Percentiles rank a stretch among this genome's conserved stretches.
Conservation (phyloP, 2,888 invertebrate species). For the Salpingus planirostris region DNA sequence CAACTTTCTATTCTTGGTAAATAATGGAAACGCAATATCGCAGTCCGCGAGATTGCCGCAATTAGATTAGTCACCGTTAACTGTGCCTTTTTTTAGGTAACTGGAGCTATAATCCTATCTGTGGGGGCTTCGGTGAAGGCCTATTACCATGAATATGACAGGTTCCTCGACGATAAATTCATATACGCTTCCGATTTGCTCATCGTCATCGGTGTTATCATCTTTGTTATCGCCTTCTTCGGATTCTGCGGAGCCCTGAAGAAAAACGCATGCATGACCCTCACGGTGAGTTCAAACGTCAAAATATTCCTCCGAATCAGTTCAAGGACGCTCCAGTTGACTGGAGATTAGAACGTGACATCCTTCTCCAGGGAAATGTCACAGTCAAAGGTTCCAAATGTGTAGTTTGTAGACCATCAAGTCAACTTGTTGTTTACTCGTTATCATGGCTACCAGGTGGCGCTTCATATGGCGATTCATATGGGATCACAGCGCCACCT, state of each 20-base stretch:
- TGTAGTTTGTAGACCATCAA: no score
- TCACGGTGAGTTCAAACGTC: conserved; percentile 84
- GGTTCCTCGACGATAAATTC: conserved; percentile 70
- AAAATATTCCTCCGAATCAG: no score
- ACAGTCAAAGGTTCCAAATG: no score
- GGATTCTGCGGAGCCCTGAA: conserved; percentile 94
- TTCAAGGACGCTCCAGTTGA: no score
- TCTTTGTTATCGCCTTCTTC: conserved; percentile 86
- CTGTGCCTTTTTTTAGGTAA: conserved; percentile 46
- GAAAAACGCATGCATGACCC: conserved; percentile 90
- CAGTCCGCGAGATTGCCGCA: no score
- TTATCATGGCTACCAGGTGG: no score
- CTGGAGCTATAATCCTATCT: conserved; percentile 75
- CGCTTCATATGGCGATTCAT: no score
- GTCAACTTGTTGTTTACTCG: no score
- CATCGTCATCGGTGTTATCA: conserved; percentile 75
- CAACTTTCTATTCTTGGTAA: conserved; percentile 79
- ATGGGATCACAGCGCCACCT: no score
- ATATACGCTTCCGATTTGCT: conserved; percentile 77
- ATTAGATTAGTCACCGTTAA: not conserved
- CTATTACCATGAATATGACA: conserved; percentile 64
- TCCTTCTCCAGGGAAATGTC: no score
- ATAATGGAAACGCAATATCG: conserved; percentile 26
- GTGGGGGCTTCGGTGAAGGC: conserved; percentile 69
- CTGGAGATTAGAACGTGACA: no score